phyloP scores from a whole-genome alignment of 2,797 vertebrate genomes.

The Propithecus deckenii region DNA sequence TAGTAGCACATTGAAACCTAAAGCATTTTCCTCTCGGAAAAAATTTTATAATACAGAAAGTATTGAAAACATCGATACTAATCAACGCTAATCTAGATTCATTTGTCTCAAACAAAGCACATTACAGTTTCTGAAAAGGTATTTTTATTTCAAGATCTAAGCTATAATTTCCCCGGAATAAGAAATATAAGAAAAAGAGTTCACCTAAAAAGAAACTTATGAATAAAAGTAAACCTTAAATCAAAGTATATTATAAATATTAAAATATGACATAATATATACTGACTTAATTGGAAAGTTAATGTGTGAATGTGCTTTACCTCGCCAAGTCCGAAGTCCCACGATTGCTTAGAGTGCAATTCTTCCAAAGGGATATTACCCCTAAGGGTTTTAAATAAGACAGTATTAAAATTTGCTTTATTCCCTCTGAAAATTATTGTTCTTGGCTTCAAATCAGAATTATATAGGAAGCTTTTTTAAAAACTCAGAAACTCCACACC shows the following conservation, averaged over 20 bases:
- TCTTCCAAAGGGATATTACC: background rate
- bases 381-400: slow-evolving; percentile 69
- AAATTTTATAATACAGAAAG: background rate
- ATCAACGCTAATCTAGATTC: background rate
- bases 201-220: background rate
- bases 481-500: background rate
- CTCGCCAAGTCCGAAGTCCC: slow-evolving; percentile 71
- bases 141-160: slow-evolving; percentile 44
- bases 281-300: background rate
- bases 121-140: background rate
- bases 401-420: background rate
- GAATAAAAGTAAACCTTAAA: slow-evolving; percentile 19
- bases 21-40: background rate
- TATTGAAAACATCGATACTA: background rate
- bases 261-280: background rate
- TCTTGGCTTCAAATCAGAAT: background rate
- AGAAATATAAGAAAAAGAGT: background rate
- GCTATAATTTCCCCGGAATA: background rate
- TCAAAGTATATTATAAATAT: background rate
- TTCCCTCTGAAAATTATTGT: slow-evolving; percentile 2
- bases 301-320: slow-evolving; percentile 72
- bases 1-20: background rate
- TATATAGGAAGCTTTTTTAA: background rate
- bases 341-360: slow-evolving; percentile 57
- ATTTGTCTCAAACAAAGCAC: slow-evolving; percentile 22